Percentiles rank a stretch among this genome's conserved stretches.
These are phyloP conservation scores for Toxotes lorentzi DNA, from an alignment of 2,797 vertebrate species.

Conservation along the genomic window DNA sequence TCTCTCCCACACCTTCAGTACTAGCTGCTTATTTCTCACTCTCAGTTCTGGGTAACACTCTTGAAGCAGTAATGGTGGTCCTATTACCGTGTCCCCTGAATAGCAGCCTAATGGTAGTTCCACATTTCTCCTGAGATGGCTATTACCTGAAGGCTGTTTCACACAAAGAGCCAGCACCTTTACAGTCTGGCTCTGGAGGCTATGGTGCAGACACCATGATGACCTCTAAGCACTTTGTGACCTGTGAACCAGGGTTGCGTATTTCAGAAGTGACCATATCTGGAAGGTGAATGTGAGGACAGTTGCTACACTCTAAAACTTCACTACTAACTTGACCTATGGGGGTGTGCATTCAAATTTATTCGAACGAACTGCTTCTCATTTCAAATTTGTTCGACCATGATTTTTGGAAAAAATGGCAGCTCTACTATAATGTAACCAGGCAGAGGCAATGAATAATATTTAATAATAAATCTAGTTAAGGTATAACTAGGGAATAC, in stretches of 20 bases:
- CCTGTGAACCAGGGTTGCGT: constrained; percentile 6
- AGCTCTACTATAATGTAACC: not conserved
- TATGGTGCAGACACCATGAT: constrained; percentile 2
- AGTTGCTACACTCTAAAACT: no score
- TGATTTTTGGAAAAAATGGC: no score
- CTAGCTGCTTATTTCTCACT: constrained; percentile 26
- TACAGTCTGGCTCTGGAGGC: constrained; percentile 10
- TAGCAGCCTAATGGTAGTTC: constrained; percentile 37
- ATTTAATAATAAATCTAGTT: not conserved
- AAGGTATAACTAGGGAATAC: not conserved
- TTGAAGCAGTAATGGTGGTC: constrained; percentile 25
- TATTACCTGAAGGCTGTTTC: constrained; percentile 12
- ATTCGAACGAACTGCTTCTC: no score
- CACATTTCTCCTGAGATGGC: constrained; percentile 25
- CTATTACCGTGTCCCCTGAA: constrained; percentile 17
- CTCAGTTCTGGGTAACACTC: constrained; percentile 37
- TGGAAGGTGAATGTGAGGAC: not conserved
- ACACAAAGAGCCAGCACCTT: constrained; percentile 18
- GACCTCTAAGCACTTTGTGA: constrained; percentile 41
- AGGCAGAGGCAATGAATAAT: not conserved
- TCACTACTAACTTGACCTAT: no score
- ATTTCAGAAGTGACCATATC: constrained; percentile 12
- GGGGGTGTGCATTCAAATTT: no score
- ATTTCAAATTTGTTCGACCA: no score
- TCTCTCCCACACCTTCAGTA: constrained; percentile 28